Evolutionary conservation across 2,888 invertebrate genomes (phyloP).

Genomic region (Sphecodes monilicornis): DNA sequence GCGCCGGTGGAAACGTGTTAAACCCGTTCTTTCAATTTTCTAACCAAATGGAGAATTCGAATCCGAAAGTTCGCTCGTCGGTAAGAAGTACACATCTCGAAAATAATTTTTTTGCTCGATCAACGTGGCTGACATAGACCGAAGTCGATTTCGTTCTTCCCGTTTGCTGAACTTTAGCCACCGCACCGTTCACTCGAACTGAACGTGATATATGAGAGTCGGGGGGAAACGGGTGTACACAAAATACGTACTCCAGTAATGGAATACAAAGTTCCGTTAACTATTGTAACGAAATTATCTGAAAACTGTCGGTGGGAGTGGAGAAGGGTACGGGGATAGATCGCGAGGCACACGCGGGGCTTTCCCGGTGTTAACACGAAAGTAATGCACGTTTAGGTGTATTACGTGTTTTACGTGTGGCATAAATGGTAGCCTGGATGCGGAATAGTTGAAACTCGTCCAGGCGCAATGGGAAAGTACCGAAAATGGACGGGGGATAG

Average conservation of each 20-base stretch:
- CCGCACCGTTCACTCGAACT: neutral
- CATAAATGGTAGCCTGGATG: slow-evolving; percentile 39
- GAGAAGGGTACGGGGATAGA: neutral
- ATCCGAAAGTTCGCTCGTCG: neutral
- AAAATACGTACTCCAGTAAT: slow-evolving; percentile 75
- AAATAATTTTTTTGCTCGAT: neutral
- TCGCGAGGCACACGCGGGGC: neutral
- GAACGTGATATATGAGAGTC: slow-evolving; percentile 25
- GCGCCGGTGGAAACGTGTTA: no score
- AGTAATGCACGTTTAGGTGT: slow-evolving; percentile 61
- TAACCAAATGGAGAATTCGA: neutral
- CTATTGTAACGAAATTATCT: slow-evolving; percentile 78
- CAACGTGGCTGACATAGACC: neutral
- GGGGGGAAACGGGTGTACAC: slow-evolving; percentile 50
- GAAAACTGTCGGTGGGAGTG: slow-evolving; percentile 70
- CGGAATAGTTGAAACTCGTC: slow-evolving; percentile 52
- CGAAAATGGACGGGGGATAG: slow-evolving; percentile 38
- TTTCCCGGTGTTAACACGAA: slow-evolving; percentile 58
- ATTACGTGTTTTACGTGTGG: slow-evolving; percentile 37
- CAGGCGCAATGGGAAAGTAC: slow-evolving; percentile 16
- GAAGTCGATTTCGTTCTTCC: slow-evolving; percentile 23
- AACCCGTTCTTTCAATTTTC: neutral
- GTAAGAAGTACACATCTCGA: neutral
- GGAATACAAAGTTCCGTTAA: slow-evolving; percentile 76
- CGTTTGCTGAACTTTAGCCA: neutral